phyloP scores from a whole-genome alignment of 2,113 vertebrate species.

The Triplophysa tibetana region DNA sequence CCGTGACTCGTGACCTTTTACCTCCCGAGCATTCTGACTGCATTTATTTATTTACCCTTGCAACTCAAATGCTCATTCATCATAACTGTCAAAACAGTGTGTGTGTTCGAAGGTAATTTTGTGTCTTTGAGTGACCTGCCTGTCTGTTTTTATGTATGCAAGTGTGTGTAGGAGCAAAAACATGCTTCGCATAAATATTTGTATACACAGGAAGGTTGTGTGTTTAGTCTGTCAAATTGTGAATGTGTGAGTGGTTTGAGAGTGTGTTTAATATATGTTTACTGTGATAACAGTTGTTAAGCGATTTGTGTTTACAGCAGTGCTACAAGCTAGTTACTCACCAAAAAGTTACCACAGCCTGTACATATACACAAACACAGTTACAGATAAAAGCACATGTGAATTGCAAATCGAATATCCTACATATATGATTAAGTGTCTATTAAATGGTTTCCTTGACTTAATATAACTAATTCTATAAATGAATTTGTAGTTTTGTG shows the following conservation, averaged over 20 bases:
- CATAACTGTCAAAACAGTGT: slow-evolving; percentile 50
- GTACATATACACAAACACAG: not conserved
- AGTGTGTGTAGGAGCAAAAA: slow-evolving; percentile 37
- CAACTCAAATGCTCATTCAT: slow-evolving; percentile 44
- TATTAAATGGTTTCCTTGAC: too few relatives aligned
- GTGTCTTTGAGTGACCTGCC: slow-evolving; percentile 34
- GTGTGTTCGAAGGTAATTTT: slow-evolving; percentile 15
- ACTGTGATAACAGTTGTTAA: slow-evolving; percentile 6
- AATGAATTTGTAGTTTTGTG: too few relatives aligned
- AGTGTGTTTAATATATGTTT: not conserved
- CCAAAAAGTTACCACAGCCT: not conserved
- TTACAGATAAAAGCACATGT: not conserved
- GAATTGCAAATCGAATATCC: too few relatives aligned
- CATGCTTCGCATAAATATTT: slow-evolving; percentile 32
- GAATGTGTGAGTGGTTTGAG: not conserved
- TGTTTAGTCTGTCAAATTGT: slow-evolving; percentile 41
- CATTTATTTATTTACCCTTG: slow-evolving; percentile 50
- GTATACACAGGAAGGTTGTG: slow-evolving; percentile 4
- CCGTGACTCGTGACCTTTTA: slow-evolving; percentile 46
- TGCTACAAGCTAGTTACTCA: not conserved
- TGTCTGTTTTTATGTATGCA: slow-evolving; percentile 17
- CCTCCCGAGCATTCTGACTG: slow-evolving; percentile 29
- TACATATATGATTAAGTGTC: too few relatives aligned
- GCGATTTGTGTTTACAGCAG: not conserved
- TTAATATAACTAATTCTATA: too few relatives aligned